Evolutionary conservation across 2,113 vertebrate genomes (phyloP).

Genomic region (Apus apus): DNA sequence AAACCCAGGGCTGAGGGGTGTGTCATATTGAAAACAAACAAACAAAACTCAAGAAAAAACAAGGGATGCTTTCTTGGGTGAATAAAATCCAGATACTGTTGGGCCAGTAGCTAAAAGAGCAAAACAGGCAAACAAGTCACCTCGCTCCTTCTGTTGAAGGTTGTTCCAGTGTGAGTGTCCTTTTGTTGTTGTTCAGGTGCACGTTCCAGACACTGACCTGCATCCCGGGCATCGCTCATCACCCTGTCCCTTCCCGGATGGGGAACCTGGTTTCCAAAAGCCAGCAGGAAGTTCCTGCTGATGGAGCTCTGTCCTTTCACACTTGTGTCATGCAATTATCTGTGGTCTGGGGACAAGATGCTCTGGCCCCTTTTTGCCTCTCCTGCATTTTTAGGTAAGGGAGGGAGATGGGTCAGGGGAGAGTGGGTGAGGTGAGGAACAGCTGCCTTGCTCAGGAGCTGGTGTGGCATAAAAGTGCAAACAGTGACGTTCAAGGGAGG

Average conservation of each 20-base stretch:
- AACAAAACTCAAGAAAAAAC: not conserved
- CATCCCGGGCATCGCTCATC: not conserved
- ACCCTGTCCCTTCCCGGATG: not conserved
- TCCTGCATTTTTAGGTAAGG: not conserved
- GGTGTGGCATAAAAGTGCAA: not conserved
- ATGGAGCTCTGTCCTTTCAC: not conserved
- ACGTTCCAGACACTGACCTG: not conserved
- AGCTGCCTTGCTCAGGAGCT: not conserved
- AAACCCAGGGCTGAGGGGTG: not conserved
- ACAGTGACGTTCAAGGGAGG: not conserved
- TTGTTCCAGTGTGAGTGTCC: not conserved
- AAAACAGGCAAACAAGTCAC: not conserved
- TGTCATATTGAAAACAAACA: not conserved
- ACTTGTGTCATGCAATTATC: not conserved
- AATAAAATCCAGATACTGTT: not conserved
- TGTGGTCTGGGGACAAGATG: not conserved
- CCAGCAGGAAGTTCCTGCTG: not conserved
- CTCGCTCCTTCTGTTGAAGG: not conserved
- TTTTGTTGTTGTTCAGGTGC: not conserved
- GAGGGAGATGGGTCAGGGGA: not conserved
- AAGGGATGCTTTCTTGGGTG: not conserved
- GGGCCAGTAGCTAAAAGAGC: not conserved
- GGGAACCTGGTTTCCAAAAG: not conserved
- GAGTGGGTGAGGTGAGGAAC: not conserved
- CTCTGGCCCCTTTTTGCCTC: not conserved